A percentile compares a stretch with the other conserved stretches of the same genome.
Conservation (phyloP, 2,113 vertebrate species). For the Sebastes fasciatus region DNA sequence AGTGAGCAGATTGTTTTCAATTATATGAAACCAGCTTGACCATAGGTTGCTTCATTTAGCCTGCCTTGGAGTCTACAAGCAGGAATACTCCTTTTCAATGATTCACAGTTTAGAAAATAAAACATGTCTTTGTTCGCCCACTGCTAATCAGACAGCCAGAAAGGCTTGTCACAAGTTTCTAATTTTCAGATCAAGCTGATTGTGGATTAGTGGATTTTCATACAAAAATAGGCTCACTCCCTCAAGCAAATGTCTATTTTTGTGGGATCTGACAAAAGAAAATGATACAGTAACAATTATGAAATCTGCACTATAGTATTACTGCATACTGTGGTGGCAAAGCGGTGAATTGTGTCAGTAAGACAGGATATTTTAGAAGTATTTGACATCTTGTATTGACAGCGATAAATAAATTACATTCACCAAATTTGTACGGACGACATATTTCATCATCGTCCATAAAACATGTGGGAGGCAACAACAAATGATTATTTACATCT, state of each 20-base stretch:
- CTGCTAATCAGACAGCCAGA: constrained; percentile 39
- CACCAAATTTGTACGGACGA: not conserved
- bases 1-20: constrained; percentile 74
- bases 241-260: constrained; percentile 41
- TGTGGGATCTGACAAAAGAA: constrained; percentile 58
- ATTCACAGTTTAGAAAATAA: constrained; percentile 60
- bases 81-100: constrained; percentile 41
- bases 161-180: constrained; percentile 47
- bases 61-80: constrained; percentile 36
- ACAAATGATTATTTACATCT: constrained; percentile 8
- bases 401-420: not conserved
- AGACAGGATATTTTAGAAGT: not conserved
- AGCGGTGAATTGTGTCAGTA: constrained; percentile 33
- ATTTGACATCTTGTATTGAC: constrained; percentile 7
- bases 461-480: constrained; percentile 3
- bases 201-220: constrained; percentile 44
- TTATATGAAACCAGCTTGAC: constrained; percentile 68
- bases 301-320: constrained; percentile 48
- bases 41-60: constrained; percentile 70
- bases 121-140: constrained; percentile 52
- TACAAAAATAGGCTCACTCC: constrained; percentile 32
- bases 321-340: constrained; percentile 28
- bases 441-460: constrained; percentile 17
- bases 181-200: constrained; percentile 60
- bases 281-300: constrained; percentile 62